Base-by-base conservation (phyloP, 2,888 invertebrate genomes). In the Crioceris asparagi region DNA sequence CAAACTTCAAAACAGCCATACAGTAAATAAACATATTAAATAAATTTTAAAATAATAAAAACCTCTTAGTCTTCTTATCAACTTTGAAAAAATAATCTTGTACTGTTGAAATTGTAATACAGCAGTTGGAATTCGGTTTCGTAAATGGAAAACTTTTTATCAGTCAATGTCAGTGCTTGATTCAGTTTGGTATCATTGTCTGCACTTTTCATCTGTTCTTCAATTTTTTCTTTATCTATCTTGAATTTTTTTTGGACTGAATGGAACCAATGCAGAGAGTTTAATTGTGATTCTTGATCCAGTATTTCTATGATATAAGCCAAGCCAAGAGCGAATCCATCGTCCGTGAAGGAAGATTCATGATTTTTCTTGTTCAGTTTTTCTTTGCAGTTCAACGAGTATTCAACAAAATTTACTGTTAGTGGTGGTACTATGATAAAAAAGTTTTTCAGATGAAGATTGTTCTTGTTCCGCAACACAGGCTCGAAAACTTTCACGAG, bases 261-360 rank as follows among this genome's bases (percentile, higher is more conserved):
- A 50, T 86, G 78, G 59, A 94, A 94, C 97, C 97, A 98, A 61
- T 93, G 91, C 4, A 98, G 69, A 1, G 88, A 79, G 66, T 96
- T 91, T 59, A 96, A 84, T 53, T 87, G 84, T 14, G 64, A 60
- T 50, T 73, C 75, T 65, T 94, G 93, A 60, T 91, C 81, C 29
- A 97, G 66, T 41, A 97, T 69, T 58, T 87, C 88, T 41, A 96
- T 71, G 49, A 97, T 83, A 56, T 93, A 98, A 1, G 96, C 92
- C 21, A 85, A 61, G 38, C 79, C 98, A 77, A 98, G 87, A 3
- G 93, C 86, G 68, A 98, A 97, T 10, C 98, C 98, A 65, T 98
- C 98, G 64, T 98, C 97, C 8, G 94, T 93, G 59, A 98, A 93
- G 1, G 90, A 80, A 32, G 90, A 85, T 10, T 86, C 88, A 10